Evolutionary conservation across 2,113 vertebrate species (phyloP).

Genomic region (Perccottus glenii): DNA sequence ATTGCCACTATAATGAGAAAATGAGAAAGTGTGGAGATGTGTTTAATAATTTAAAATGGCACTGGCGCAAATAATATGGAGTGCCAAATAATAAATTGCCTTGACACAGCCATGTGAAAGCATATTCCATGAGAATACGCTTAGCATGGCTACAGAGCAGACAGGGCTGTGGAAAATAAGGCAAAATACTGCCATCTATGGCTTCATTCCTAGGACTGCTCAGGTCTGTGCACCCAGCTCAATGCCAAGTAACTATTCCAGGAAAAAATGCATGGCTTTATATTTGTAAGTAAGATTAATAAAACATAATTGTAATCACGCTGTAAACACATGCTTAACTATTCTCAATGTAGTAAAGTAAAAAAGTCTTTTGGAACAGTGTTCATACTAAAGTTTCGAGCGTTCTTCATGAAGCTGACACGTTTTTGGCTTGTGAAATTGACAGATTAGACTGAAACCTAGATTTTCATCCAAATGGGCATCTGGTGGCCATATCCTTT

Average conservation of each 20-base stretch:
- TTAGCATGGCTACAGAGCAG: conserved; percentile 50
- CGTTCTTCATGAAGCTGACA: conserved; percentile 67
- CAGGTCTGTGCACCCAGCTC: conserved; percentile 66
- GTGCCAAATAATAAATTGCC: conserved; percentile 10
- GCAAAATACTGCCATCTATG: conserved; percentile 94
- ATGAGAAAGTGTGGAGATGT: conserved; percentile 2
- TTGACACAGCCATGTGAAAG: conserved; percentile 13
- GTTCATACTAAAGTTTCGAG: conserved; percentile 68
- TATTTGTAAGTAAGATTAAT: conserved; percentile 70
- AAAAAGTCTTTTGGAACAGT: conserved; percentile 60
- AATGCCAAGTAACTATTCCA: conserved; percentile 55
- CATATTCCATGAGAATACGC: conserved; percentile 30
- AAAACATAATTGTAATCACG: conserved; percentile 71
- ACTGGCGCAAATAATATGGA: conserved; percentile 9
- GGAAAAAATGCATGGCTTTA: conserved; percentile 45
- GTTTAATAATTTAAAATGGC: background rate
- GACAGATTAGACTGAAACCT: conserved; percentile 80
- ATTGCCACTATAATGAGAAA: background rate
- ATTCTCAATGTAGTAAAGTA: conserved; percentile 49
- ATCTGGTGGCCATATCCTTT: conserved; percentile 87
- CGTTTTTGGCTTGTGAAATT: conserved; percentile 76
- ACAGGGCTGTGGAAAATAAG: conserved; percentile 72
- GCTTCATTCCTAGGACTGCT: conserved; percentile 79
- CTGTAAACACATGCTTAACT: conserved; percentile 54
- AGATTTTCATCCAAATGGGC: conserved; percentile 86